These are phyloP conservation scores for Podiceps cristatus DNA, from an alignment of 2,113 vertebrate genomes.

Conservation along the genomic window DNA sequence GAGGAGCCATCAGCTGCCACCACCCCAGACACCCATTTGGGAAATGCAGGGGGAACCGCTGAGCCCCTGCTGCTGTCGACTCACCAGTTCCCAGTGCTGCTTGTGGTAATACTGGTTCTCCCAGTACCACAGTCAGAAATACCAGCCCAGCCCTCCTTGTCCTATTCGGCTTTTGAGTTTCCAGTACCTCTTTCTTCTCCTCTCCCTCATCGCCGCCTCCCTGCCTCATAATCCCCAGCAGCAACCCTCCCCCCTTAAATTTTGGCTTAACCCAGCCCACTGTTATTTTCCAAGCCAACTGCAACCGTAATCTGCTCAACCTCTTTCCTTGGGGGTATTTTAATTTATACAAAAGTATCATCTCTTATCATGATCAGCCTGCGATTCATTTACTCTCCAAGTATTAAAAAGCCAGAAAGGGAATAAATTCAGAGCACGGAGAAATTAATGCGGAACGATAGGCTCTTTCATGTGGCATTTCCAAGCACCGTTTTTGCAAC, in stretches of 20 bases:
- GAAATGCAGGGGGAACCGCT: accelerated
- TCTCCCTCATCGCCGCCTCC: background rate
- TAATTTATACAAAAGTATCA: constrained; percentile 66
- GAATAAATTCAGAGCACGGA: constrained; percentile 62
- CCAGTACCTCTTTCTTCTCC: background rate
- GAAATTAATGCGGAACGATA: constrained; percentile 67
- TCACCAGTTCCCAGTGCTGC: background rate
- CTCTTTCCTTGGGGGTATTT: constrained; percentile 60
- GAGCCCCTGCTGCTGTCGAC: background rate
- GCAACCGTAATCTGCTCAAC: constrained; percentile 4
- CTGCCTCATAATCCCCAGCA: background rate
- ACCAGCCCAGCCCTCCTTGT: background rate
- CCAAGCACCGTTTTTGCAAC: constrained; percentile 54
- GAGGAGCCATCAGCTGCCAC: background rate
- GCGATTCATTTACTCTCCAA: constrained; percentile 64
- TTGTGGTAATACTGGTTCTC: background rate
- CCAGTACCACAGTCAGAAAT: background rate
- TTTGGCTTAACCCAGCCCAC: background rate
- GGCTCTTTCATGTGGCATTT: constrained; percentile 76
- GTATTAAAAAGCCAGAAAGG: constrained; percentile 72
- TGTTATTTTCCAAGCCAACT: constrained; percentile 44
- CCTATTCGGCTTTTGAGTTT: background rate
- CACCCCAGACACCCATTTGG: accelerated
- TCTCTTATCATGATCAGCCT: constrained; percentile 54
- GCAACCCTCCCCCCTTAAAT: background rate